Conservation (phyloP, 2,113 vertebrate genomes). For the Stercorarius parasiticus region DNA sequence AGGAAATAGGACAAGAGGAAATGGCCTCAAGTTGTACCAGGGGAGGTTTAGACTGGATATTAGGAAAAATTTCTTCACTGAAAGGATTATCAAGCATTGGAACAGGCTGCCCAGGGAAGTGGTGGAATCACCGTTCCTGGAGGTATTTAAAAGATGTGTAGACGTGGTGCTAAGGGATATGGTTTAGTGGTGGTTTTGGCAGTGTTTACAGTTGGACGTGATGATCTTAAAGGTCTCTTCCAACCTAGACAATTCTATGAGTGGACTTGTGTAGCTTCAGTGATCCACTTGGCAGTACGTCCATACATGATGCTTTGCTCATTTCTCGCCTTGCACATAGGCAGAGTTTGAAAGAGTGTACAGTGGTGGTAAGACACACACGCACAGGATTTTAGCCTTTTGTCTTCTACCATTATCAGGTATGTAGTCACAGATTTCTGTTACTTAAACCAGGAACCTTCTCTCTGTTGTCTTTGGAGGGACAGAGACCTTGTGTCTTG, state of each 20-base stretch:
- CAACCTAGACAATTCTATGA: not conserved
- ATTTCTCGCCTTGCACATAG: fast-evolving
- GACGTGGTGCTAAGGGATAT: not conserved
- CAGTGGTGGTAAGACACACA: not conserved
- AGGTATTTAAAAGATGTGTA: not conserved
- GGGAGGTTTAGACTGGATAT: not conserved
- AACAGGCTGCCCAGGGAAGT: not conserved
- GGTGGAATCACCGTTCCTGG: not conserved
- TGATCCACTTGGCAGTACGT: not conserved
- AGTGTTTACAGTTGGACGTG: not conserved
- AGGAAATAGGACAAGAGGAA: not conserved
- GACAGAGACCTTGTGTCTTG: not conserved
- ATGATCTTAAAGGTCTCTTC: not conserved
- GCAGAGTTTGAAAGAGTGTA: not conserved
- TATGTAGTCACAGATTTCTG: not conserved
- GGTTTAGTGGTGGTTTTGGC: not conserved
- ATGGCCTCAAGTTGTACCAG: not conserved
- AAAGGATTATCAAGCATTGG: not conserved
- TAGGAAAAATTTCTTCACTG: not conserved
- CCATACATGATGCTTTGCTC: not conserved
- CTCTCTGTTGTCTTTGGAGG: not conserved
- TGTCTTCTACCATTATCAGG: not conserved
- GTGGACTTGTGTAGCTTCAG: not conserved
- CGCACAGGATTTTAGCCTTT: not conserved
- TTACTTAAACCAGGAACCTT: not conserved